Conservation (phyloP, 1,140 invertebrate genomes). For the Papilio dardanus region DNA sequence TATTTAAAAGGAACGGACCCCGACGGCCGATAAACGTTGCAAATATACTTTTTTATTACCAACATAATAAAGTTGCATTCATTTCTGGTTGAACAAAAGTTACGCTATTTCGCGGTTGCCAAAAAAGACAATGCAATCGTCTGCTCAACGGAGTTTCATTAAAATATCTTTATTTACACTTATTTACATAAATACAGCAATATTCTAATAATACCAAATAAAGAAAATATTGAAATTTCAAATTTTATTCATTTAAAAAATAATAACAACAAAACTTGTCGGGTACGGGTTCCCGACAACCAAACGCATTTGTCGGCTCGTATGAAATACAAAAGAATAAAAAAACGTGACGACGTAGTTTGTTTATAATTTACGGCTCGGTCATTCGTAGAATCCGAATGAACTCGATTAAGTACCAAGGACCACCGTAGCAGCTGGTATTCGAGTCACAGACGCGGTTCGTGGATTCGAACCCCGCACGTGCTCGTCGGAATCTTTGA, state of each 20-base stretch:
- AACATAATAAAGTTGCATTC: constrained; percentile 36
- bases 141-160: constrained; percentile 8
- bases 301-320: constrained; percentile 22
- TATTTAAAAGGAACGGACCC: constrained; percentile 8
- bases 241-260: too few relatives aligned
- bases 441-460: constrained; percentile 26
- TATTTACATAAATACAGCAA: too few relatives aligned
- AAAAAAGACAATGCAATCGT: constrained; percentile 14
- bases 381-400: constrained; percentile 32
- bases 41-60: constrained; percentile 19
- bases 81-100: constrained; percentile 27
- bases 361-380: constrained; percentile 35
- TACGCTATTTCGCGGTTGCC: constrained; percentile 28
- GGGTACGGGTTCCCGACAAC: background rate
- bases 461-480: constrained; percentile 31
- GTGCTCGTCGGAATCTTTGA: constrained; percentile 38
- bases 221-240: too few relatives aligned
- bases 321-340: constrained; percentile 10
- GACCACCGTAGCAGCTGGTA: constrained; percentile 28
- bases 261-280: too few relatives aligned
- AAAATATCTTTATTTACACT: background rate
- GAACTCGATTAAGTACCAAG: constrained; percentile 26
- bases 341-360: constrained; percentile 31
- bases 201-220: too few relatives aligned
- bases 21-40: constrained; percentile 8